Conservation (phyloP, 2,888 invertebrate genomes). For the Aethes cnicana region DNA sequence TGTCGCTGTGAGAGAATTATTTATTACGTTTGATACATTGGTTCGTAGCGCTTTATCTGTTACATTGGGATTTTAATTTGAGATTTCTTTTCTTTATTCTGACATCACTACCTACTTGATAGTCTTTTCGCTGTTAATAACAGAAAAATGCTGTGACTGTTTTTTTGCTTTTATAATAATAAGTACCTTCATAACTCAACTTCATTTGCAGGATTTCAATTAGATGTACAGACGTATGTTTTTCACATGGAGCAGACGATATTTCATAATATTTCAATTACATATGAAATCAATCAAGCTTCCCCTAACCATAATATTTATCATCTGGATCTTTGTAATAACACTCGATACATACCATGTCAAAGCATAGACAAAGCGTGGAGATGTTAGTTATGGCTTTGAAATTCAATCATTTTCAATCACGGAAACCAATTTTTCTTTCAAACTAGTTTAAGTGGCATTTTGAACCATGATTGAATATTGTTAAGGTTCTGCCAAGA, state of each 20-base stretch:
- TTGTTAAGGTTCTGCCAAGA: conserved; percentile 1
- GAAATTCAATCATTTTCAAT: conserved; percentile 61
- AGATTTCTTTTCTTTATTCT: conserved; percentile 47
- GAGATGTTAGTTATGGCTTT: conserved; percentile 50
- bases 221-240: too few relatives aligned
- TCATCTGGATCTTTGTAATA: conserved; percentile 35
- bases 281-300: conserved; percentile 19
- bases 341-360: conserved; percentile 39
- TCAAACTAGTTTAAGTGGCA: neutral
- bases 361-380: conserved; percentile 40
- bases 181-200: too few relatives aligned
- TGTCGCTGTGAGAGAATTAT: conserved; percentile 78
- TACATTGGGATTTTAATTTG: conserved; percentile 64
- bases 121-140: too few relatives aligned
- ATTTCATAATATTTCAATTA: conserved; percentile 14
- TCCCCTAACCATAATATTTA: conserved; percentile 29
- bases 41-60: conserved; percentile 65
- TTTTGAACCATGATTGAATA: conserved; percentile 23
- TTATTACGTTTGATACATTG: conserved; percentile 78
- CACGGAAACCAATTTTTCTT: neutral
- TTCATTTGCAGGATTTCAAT: too few relatives aligned
- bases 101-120: too few relatives aligned
- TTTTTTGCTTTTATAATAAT: neutral
- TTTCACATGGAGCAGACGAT: too few relatives aligned
- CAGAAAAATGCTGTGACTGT: too few relatives aligned